Conservation (phyloP, 2,797 vertebrate genomes). For the Salmo trutta region DNA sequence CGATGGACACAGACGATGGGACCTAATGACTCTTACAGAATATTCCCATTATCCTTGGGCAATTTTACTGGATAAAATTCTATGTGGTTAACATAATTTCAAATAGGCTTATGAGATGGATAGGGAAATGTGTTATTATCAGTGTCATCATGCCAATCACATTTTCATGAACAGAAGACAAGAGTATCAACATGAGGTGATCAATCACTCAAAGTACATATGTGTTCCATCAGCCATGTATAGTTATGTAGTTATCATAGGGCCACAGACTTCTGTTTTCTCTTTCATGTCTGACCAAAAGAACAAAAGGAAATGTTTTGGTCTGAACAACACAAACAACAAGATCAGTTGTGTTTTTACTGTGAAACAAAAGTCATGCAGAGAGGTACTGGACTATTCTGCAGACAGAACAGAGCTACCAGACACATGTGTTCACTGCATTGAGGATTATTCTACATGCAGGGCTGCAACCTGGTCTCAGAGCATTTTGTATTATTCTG, state of each 20-base stretch:
- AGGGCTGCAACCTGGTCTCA: conserved; percentile 13
- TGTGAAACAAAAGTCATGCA: conserved; percentile 66
- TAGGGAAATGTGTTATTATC: neutral
- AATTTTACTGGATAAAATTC: neutral
- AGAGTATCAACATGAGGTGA: neutral
- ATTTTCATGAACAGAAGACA: neutral
- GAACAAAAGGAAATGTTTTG: conserved; percentile 1
- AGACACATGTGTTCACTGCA: conserved; percentile 48
- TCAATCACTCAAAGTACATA: neutral
- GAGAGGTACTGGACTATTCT: conserved; percentile 76
- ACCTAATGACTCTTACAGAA: neutral
- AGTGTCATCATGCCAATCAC: neutral
- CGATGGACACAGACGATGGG: conserved; percentile 14
- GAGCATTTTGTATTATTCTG: no score
- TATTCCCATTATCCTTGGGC: neutral
- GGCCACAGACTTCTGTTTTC: neutral
- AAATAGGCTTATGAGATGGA: neutral
- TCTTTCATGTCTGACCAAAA: neutral
- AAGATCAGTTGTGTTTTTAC: conserved; percentile 23
- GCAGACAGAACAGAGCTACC: conserved; percentile 63
- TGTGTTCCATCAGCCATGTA: neutral
- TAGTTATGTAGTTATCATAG: neutral
- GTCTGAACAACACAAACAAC: conserved; percentile 4
- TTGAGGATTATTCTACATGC: conserved; percentile 73
- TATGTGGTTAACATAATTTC: neutral